Conservation (phyloP, 2,113 vertebrate species). For the Clarias magur region DNA sequence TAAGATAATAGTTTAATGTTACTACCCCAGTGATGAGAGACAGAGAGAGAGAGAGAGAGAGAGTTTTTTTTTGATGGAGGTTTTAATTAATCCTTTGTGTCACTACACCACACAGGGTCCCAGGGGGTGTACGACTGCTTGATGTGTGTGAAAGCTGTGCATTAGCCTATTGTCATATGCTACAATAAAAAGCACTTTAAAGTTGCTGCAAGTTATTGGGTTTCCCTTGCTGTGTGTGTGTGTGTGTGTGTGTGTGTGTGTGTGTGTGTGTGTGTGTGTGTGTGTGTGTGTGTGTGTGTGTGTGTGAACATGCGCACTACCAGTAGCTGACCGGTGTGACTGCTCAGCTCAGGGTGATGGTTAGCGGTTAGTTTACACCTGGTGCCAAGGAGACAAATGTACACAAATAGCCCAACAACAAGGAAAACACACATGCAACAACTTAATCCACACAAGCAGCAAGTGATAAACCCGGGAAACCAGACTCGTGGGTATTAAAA, state of each 20-base stretch:
- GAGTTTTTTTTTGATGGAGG: not conserved
- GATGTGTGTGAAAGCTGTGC: too few species aligned
- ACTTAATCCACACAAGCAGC: not conserved
- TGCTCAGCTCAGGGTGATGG: not conserved
- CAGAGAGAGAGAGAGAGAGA: too few species aligned
- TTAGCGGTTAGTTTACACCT: not conserved
- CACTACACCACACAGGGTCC: slow-evolving; percentile 26
- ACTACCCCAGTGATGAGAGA: not conserved
- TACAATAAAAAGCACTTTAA: not conserved
- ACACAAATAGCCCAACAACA: slow-evolving; percentile 23
- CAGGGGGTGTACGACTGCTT: too few species aligned
- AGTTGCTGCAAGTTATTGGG: not conserved
- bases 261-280: too few species aligned
- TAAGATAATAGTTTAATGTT: not conserved
- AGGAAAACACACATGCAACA: not conserved
- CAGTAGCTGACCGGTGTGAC: not conserved
- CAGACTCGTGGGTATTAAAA: not conserved
- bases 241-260: too few species aligned
- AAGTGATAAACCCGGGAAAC: not conserved
- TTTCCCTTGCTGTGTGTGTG: not conserved
- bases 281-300: not conserved
- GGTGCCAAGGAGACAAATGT: slow-evolving; percentile 26
- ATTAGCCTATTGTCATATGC: not conserved
- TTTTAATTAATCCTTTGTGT: not conserved
- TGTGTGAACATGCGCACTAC: not conserved